phyloP scores from a whole-genome alignment of 2,797 vertebrate genomes.

The Sitta carolinensis region DNA sequence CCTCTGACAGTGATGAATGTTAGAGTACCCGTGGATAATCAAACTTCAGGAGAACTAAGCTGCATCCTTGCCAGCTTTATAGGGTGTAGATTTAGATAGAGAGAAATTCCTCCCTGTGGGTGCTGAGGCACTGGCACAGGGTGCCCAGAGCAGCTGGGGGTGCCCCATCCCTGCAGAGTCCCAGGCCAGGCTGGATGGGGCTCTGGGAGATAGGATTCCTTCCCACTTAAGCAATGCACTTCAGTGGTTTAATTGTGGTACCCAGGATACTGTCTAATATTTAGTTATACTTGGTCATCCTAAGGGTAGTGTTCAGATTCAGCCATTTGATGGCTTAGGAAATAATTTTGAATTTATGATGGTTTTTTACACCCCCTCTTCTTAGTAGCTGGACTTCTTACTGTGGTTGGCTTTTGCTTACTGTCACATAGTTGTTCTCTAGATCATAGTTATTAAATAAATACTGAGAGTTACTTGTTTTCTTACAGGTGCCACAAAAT shows the following conservation, averaged over 20 bases:
- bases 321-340: neutral
- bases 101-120: neutral
- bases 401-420: neutral
- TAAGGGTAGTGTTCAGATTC: neutral
- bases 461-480: constrained; percentile 51
- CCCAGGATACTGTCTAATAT: neutral
- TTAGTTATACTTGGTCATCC: neutral
- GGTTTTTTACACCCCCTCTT: rapidly evolving
- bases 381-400: neutral
- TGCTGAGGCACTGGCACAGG: neutral
- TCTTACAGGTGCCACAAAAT: constrained; percentile 87
- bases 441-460: neutral
- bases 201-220: neutral
- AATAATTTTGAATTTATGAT: neutral
- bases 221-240: neutral
- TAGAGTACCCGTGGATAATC: neutral
- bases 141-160: neutral
- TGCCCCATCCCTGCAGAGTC: neutral
- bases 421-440: neutral
- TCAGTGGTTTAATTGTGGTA: neutral
- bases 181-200: neutral
- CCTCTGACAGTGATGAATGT: neutral
- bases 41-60: neutral
- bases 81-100: neutral
- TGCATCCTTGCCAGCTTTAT: neutral